Conservation (phyloP, 2,113 vertebrate genomes). For the Calyptomena viridis region DNA sequence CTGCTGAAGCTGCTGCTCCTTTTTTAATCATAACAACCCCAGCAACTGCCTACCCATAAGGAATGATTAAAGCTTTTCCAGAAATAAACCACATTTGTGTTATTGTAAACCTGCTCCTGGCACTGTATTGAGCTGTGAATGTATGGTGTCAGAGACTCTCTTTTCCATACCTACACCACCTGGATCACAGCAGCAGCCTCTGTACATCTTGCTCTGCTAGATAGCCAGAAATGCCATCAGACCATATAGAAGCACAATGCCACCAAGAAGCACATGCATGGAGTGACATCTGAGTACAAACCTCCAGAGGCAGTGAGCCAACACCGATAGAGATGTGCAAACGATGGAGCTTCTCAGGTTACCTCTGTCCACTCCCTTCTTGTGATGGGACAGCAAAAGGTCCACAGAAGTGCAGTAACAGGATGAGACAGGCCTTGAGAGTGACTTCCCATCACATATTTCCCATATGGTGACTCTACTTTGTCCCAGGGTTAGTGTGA, state of each 20-base stretch:
- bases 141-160: background rate
- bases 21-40: background rate
- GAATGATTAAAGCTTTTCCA: background rate
- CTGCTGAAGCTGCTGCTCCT: background rate
- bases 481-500: background rate
- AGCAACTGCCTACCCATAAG: background rate
- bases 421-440: background rate
- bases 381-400: background rate
- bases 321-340: background rate
- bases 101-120: background rate
- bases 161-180: background rate
- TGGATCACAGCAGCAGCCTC: background rate
- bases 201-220: fast-evolving
- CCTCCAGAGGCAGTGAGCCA: background rate
- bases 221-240: background rate
- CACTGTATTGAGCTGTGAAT: fast-evolving
- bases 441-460: background rate
- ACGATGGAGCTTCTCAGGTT: background rate
- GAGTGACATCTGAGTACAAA: background rate
- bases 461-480: background rate
- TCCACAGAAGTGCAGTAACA: background rate
- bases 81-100: background rate
- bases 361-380: background rate
- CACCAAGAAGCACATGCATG: background rate
- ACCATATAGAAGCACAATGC: background rate